Evolutionary conservation across 2,888 invertebrate species (phyloP).

Genomic region (Blera fallax): DNA sequence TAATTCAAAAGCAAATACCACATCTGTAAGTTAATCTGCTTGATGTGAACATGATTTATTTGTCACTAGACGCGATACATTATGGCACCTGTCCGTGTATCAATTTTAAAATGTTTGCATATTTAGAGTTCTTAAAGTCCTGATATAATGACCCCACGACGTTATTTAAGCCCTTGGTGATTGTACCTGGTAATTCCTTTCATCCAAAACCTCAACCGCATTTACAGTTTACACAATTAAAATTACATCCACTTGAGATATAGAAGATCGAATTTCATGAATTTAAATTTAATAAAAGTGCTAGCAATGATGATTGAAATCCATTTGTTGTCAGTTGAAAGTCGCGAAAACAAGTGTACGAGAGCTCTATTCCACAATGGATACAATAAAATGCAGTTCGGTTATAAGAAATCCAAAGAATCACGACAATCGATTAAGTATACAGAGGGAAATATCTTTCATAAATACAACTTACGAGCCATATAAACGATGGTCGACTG

Average conservation of each 20-base stretch:
- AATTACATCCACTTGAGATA: conserved; percentile 17
- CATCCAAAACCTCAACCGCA: conserved; percentile 53
- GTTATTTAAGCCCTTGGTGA: neutral
- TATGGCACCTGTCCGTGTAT: neutral
- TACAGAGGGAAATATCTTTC: conserved; percentile 58
- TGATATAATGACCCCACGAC: conserved; percentile 4
- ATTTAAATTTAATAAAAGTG: conserved; percentile 36
- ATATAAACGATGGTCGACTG: conserved; percentile 54
- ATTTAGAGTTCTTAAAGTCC: too few relatives aligned
- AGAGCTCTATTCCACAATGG: conserved; percentile 13
- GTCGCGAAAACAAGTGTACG: conserved; percentile 7
- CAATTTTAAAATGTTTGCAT: neutral
- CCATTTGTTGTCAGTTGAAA: conserved; percentile 14
- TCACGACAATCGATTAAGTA: conserved; percentile 33
- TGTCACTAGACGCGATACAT: neutral
- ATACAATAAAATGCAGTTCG: conserved; percentile 56
- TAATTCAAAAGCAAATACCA: conserved; percentile 16
- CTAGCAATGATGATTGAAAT: neutral
- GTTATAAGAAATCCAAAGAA: conserved; percentile 48
- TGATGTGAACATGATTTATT: conserved; percentile 1
- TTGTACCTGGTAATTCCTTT: conserved; percentile 21
- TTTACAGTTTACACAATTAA: conserved; percentile 28
- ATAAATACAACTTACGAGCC: conserved; percentile 58
- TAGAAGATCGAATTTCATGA: conserved; percentile 28
- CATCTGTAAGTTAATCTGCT: neutral